Conservation (phyloP, 2,797 vertebrate genomes). For the Anguilla pacifica region DNA sequence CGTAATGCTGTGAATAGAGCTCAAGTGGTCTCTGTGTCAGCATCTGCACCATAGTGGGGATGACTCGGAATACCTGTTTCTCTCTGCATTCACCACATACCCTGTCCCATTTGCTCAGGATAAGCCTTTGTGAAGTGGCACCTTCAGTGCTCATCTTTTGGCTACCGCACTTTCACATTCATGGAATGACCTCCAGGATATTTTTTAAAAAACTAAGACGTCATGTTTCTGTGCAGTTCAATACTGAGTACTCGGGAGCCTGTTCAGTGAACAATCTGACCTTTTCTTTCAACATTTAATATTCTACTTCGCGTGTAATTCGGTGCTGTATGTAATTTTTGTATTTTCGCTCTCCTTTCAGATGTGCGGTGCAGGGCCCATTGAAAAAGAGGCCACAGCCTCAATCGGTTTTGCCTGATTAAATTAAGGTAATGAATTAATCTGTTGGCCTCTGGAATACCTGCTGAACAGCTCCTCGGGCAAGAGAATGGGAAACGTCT, state of each 20-base stretch:
- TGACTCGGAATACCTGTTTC: not conserved
- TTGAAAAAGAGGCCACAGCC: not conserved
- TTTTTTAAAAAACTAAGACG: not conserved
- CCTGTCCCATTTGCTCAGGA: not conserved
- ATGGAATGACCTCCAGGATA: not conserved
- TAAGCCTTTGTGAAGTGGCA: not conserved
- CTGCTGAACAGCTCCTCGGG: not conserved
- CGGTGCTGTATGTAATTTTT: not conserved
- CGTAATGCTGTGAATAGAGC: conserved; percentile 21
- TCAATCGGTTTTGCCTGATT: not conserved
- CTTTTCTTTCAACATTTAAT: not conserved
- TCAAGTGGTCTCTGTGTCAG: not conserved
- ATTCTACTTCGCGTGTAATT: not conserved
- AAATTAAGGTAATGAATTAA: not conserved
- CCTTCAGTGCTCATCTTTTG: not conserved
- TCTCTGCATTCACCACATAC: not conserved
- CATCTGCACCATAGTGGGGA: not conserved
- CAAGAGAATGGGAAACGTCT: not conserved
- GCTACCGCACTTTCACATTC: not conserved
- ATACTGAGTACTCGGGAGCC: not conserved
- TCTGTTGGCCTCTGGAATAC: not conserved
- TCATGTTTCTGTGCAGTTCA: not conserved
- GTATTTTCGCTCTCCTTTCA: not conserved
- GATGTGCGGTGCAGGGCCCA: not conserved
- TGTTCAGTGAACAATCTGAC: not conserved